Evolutionary conservation across 2,888 invertebrate species (phyloP).

Genomic region (Xestia c-nigrum): DNA sequence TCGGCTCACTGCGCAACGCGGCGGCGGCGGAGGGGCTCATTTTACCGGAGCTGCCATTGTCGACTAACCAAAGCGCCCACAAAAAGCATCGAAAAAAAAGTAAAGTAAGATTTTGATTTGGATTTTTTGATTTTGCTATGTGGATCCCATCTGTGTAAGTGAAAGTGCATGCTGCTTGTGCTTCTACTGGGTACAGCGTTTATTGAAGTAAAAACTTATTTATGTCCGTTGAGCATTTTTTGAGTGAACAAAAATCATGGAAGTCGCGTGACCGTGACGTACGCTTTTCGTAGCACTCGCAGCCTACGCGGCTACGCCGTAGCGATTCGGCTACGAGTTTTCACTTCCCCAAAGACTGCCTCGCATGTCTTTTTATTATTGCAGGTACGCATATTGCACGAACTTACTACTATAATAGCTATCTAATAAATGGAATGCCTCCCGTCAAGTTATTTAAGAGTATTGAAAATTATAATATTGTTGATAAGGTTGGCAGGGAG

Average conservation of each 20-base stretch:
- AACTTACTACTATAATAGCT: neutral
- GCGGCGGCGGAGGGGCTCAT: slow-evolving; percentile 30
- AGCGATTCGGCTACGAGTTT: too few relatives aligned
- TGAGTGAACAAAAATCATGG: too few relatives aligned
- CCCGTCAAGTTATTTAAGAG: neutral
- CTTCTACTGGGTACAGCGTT: neutral
- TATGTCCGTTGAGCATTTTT: too few relatives aligned
- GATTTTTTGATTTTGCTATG: too few relatives aligned
- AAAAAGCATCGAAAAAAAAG: neutral
- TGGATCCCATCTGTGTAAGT: neutral
- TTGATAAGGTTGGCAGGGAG: neutral
- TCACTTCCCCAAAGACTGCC: too few relatives aligned
- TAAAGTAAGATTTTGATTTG: too few relatives aligned
- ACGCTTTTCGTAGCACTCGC: too few relatives aligned
- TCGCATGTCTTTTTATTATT: too few relatives aligned
- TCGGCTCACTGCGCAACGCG: slow-evolving; percentile 36
- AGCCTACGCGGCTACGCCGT: neutral
- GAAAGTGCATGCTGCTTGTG: neutral
- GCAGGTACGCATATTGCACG: neutral
- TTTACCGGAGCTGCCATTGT: slow-evolving; percentile 35
- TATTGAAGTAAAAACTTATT: neutral
- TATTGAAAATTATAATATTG: neutral
- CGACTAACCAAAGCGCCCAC: neutral
- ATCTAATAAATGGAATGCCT: neutral
- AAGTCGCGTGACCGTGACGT: too few relatives aligned